Base-by-base conservation (phyloP, 1,140 invertebrate genomes). In the Schlechtendalia chinensis region DNA sequence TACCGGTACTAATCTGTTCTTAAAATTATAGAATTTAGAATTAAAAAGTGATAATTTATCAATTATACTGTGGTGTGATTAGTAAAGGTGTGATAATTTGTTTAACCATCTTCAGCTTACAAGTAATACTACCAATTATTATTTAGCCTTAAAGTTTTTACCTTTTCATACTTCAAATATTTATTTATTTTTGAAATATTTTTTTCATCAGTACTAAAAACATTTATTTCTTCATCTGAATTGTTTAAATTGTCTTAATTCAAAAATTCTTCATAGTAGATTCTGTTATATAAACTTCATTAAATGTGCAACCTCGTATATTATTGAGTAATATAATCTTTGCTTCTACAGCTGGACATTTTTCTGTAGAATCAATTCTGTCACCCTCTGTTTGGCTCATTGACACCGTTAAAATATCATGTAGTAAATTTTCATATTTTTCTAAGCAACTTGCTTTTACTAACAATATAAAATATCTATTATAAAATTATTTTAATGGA, bases 361-460 rank as follows among this genome's bases (percentile, higher is more conserved):
- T 27, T 3, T 59, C 22, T 0, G 12, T 4, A 59, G 22, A 24
- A 14, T 22, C 58, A 10, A 59, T 59, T 59, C 24, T 12, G 32
- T n/a, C n/a, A n/a, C n/a, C n/a, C n/a, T n/a, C n/a, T n/a, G n/a
- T n/a, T n/a, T n/a, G n/a, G n/a, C n/a, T n/a, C n/a, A n/a, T n/a
- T n/a, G n/a, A n/a, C n/a, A n/a, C n/a, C n/a, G n/a, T n/a, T n/a
- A n/a, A n/a, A n/a, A n/a, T n/a, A n/a, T n/a, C n/a, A n/a, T n/a
- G n/a, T n/a, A n/a, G n/a, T n/a, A n/a, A n/a, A n/a, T 32, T 63
- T 63, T 63, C 61, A 63, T 32, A 63, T 32, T 63, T 29, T 39
- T 63, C 24, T 63, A 19, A 63, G 17, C 27, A 19, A 63, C n/a
- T 63, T 8, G 29, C 61, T 32, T 29, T 16, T 19, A 63, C 11